Conservation (phyloP, 2,888 invertebrate species). For the Andrena bucephala region DNA sequence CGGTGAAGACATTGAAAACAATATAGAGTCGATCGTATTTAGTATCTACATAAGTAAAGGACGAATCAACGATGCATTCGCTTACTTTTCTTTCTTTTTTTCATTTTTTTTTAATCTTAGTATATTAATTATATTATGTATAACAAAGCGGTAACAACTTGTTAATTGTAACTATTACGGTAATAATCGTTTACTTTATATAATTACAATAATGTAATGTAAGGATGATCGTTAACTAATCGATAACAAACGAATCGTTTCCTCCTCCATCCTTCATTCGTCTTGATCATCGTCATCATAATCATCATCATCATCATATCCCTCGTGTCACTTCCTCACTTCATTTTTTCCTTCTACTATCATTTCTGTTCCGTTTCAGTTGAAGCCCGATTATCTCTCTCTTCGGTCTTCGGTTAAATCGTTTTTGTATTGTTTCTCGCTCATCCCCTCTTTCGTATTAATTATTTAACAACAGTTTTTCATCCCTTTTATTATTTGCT, state of each 20-base stretch:
- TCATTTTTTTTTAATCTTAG: slow-evolving; percentile 79
- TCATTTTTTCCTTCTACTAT: slow-evolving; percentile 41
- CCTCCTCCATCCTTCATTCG: slow-evolving; percentile 67
- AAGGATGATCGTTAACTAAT: slow-evolving; percentile 82
- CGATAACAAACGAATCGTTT: slow-evolving; percentile 81
- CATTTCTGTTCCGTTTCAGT: slow-evolving; percentile 26
- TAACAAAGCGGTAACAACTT: slow-evolving; percentile 85
- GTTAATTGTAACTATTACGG: slow-evolving; percentile 84
- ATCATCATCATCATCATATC: slow-evolving; percentile 32
- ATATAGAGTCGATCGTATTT: slow-evolving; percentile 77
- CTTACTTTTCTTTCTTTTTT: slow-evolving; percentile 70
- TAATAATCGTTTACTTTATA: slow-evolving; percentile 83
- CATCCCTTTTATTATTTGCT: slow-evolving; percentile 77
- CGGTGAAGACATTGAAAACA: slow-evolving; percentile 79
- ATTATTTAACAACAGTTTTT: slow-evolving; percentile 79
- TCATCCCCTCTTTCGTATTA: slow-evolving; percentile 69
- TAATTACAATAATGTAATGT: slow-evolving; percentile 84
- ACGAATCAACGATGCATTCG: slow-evolving; percentile 83
- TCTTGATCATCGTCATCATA: slow-evolving; percentile 47
- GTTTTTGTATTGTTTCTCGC: slow-evolving; percentile 58
- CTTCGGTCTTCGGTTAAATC: slow-evolving; percentile 61
- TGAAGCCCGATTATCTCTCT: slow-evolving; percentile 72
- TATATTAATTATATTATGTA: slow-evolving; percentile 85
- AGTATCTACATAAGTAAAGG: slow-evolving; percentile 80
- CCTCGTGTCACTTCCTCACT: slow-evolving; percentile 45